Evolutionary conservation across 37 sponge, comb jelly and placozoan species (phyloP), one percentile per base, ranked within the genome.

Genomic region (Diacarnus erythraeanus): DNA sequence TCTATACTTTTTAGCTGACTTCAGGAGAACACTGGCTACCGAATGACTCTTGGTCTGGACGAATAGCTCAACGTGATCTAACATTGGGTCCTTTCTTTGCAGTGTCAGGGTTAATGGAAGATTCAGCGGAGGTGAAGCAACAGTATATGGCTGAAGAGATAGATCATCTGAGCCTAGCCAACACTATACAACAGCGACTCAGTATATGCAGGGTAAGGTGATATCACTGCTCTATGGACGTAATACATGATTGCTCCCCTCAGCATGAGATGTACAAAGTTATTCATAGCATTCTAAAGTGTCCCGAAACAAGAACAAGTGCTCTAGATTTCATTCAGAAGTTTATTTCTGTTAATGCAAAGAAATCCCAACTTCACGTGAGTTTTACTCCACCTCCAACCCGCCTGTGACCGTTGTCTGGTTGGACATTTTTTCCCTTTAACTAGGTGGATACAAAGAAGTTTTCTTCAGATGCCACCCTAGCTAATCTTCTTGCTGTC

Each of bases 401-500:
- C 12, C 10, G 51, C 56, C 26, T 67, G 38, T n/a, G n/a, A n/a
- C n/a, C n/a, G n/a, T 36, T 12, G 6, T 15, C 51, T 47, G 51
- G 51, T 47, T 47, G 12, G 51, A 47, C 51, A 15, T 6, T 47
- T 6, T 47, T 12, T 47, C 6, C 51, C 12, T 6, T 47, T 47
- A 35, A 39, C 21, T 43, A 84, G 85, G 61, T 76, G 34, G 90
- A 89, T 44, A 12, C 30, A 15, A 60, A 54, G 21, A 26, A 47
- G 41, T 74, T 64, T 42, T 63, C 74, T 25, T 72, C 83, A 59
- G 90, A 94, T 67, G 90, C 94, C 5, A 84, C 90, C 43, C 76
- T 92, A 83, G 71, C 84, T 36, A 97, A 97, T 70, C 78, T 97
- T 33, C 74, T 92, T 33, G 51, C 75, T 2, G 88, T 95, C 0